These are phyloP conservation scores for Zosterops lateralis DNA, from an alignment of 2,113 vertebrate genomes.

Conservation along the genomic window DNA sequence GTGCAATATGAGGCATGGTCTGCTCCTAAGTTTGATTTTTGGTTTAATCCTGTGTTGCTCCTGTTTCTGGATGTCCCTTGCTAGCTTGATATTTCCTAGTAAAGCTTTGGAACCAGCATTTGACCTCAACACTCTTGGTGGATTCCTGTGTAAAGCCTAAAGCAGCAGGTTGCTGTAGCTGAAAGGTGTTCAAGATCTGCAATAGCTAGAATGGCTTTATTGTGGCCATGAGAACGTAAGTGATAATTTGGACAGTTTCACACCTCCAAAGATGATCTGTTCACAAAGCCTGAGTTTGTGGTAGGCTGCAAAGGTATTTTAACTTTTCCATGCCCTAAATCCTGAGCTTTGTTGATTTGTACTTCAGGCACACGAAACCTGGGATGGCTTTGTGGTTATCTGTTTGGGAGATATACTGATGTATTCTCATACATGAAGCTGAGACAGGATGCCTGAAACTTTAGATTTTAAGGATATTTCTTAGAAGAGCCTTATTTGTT, in stretches of 20 bases:
- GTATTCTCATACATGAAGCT: background rate
- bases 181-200: background rate
- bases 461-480: background rate
- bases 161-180: background rate
- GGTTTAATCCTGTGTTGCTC: background rate
- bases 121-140: background rate
- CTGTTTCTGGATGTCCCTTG: background rate
- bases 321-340: background rate
- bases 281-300: background rate
- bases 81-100: background rate
- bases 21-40: background rate
- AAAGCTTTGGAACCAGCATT: background rate
- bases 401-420: background rate
- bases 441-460: background rate
- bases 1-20: background rate
- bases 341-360: background rate
- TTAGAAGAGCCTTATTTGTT: background rate
- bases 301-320: rapidly evolving
- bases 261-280: background rate
- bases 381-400: background rate
- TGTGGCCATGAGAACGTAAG: background rate
- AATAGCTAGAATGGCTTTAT: background rate
- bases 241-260: background rate
- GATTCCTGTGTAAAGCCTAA: background rate
- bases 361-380: background rate